Conservation (phyloP, 1,140 invertebrate species). For the Hypothenemus hampei region DNA sequence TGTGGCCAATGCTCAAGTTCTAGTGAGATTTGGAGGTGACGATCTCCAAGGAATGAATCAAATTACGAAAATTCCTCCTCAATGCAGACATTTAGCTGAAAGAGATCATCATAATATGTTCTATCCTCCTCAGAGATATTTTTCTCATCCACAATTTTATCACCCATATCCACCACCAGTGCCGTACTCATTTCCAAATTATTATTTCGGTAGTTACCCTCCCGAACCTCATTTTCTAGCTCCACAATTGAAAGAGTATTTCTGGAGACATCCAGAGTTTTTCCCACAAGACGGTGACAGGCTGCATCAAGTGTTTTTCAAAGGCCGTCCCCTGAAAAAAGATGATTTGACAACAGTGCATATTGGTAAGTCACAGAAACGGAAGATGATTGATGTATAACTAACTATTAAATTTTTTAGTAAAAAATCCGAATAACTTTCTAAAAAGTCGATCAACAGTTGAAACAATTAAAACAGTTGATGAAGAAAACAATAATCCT, state of each 20-base stretch:
- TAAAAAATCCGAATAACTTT: too few species aligned
- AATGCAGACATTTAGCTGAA: conserved; percentile 1
- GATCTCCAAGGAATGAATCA: not conserved
- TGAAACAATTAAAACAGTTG: not conserved
- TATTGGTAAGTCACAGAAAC: not conserved
- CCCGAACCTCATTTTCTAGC: conserved; percentile 1
- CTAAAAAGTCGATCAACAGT: too few species aligned
- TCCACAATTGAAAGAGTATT: conserved; percentile 12
- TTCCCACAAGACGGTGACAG: not conserved
- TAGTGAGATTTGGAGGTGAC: conserved; percentile 16
- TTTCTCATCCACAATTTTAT: conserved; percentile 8
- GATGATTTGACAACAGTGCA: not conserved
- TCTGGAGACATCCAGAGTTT: conserved; percentile 16
- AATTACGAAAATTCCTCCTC: conserved; percentile 14
- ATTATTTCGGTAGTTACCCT: conserved; percentile 7
- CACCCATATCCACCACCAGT: conserved; percentile 24
- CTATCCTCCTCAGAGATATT: not conserved
- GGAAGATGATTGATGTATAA: too few species aligned
- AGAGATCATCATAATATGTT: not conserved
- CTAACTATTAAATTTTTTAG: too few species aligned
- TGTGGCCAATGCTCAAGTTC: conserved; percentile 26
- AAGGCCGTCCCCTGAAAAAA: not conserved
- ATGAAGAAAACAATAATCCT: not conserved
- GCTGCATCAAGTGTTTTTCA: conserved; percentile 11
- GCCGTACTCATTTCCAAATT: conserved; percentile 19